Conservation (phyloP, 2,797 vertebrate species). For the Sitta carolinensis region DNA sequence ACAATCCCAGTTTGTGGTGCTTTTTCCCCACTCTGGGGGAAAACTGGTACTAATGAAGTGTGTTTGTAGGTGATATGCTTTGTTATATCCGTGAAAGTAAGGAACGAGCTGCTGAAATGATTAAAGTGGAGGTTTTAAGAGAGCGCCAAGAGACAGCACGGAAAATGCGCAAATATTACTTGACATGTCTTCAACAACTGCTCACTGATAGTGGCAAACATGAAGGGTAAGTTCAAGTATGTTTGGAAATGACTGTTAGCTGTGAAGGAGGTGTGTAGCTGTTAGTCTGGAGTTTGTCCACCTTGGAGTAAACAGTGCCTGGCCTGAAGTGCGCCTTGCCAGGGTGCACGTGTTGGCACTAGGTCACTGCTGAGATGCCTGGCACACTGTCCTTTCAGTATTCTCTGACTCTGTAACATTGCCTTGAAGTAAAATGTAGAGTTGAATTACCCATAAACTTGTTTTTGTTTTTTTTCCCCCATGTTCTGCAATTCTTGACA, state of each 20-base stretch:
- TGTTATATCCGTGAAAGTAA: conserved; percentile 92
- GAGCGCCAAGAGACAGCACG: conserved; percentile 91
- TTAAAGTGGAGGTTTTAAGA: conserved; percentile 84
- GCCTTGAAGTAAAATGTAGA: not conserved
- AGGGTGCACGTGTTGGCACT: accelerated
- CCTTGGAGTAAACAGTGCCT: not conserved
- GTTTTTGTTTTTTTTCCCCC: not conserved
- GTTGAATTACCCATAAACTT: not conserved
- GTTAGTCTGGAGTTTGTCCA: not conserved
- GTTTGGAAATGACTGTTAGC: not conserved
- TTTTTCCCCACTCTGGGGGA: not conserved
- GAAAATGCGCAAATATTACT: conserved; percentile 91
- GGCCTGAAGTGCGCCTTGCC: not conserved
- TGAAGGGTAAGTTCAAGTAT: conserved; percentile 77
- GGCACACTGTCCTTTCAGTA: not conserved
- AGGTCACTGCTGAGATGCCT: not conserved
- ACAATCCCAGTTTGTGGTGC: not conserved
- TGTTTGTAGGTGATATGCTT: conserved; percentile 89
- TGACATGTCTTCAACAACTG: conserved; percentile 92
- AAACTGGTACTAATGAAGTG: not conserved
- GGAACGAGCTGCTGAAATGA: conserved; percentile 87
- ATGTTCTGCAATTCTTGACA: conserved; percentile 68
- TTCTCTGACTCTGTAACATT: not conserved
- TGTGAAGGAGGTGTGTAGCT: not conserved
- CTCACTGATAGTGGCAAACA: conserved; percentile 85